Percentiles rank a stretch among this genome's conserved stretches.
These are phyloP conservation scores for Apamea epomidion DNA, from an alignment of 2,888 invertebrate species.

Conservation along the genomic window DNA sequence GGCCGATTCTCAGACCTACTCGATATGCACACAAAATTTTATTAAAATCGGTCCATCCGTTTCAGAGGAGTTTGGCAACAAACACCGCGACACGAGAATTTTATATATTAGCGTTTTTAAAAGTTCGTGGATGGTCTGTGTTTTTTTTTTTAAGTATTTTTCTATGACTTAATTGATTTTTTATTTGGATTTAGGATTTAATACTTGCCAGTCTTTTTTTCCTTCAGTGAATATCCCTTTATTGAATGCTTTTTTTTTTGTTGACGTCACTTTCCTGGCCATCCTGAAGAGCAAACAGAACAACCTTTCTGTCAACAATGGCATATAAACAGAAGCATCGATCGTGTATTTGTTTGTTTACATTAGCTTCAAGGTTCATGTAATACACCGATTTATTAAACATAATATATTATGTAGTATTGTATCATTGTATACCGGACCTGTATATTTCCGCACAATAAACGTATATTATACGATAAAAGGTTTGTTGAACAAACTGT, in stretches of 20 bases:
- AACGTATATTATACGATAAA: constrained; percentile 21
- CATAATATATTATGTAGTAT: constrained; percentile 21
- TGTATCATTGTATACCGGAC: constrained; percentile 24
- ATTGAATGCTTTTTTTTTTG: neutral
- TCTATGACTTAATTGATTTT: too few species aligned
- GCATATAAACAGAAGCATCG: neutral
- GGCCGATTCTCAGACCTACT: too few species aligned
- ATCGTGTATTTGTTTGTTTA: constrained; percentile 35
- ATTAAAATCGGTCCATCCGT: too few species aligned
- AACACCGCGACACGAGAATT: too few species aligned
- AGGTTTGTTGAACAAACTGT: constrained; percentile 23
- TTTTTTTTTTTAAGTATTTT: neutral
- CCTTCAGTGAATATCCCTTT: neutral
- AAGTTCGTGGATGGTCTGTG: too few species aligned
- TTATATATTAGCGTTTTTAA: too few species aligned
- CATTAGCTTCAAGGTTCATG: constrained; percentile 12
- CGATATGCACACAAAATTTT: too few species aligned
- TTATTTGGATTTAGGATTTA: neutral
- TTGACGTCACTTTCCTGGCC: neutral
- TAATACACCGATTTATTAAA: constrained; percentile 4
- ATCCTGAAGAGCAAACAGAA: neutral
- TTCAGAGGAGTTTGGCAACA: too few species aligned
- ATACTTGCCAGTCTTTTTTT: neutral
- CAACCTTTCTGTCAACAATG: neutral
- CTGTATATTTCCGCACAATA: constrained; percentile 15